Conservation (phyloP, 1,140 invertebrate genomes). For the Atta texana region DNA sequence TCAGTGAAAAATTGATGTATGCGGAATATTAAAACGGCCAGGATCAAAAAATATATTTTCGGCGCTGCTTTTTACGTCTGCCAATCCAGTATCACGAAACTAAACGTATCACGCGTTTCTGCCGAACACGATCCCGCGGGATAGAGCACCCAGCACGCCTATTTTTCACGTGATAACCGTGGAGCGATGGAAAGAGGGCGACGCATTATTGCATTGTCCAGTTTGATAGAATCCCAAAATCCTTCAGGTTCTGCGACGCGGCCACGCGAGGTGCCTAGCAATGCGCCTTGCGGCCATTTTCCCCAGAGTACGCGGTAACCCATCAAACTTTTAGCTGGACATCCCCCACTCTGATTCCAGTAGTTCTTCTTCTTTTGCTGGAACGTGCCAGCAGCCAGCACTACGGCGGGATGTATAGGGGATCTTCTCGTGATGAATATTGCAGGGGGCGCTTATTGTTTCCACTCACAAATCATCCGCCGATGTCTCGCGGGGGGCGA, state of each 20-base stretch:
- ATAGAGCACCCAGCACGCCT: conserved; percentile 58
- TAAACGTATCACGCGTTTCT: conserved; percentile 49
- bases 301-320: conserved; percentile 83
- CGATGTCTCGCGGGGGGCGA: conserved; percentile 83
- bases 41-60: conserved; percentile 42
- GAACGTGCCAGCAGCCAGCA: conserved; percentile 75
- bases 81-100: conserved; percentile 59
- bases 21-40: conserved; percentile 9
- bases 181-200: conserved; percentile 67
- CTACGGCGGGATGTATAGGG: conserved; percentile 44
- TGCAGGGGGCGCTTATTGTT: conserved; percentile 85
- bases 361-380: conserved; percentile 74
- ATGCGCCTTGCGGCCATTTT: conserved; percentile 81
- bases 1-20: conserved; percentile 9
- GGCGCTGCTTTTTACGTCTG: conserved; percentile 40
- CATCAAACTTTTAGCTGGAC: conserved; percentile 86
- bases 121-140: conserved; percentile 53
- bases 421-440: conserved; percentile 83
- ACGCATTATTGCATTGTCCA: conserved; percentile 86
- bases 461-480: conserved; percentile 85
- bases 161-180: conserved; percentile 80
- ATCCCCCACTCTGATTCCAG: conserved; percentile 64
- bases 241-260: conserved; percentile 82
- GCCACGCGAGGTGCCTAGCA: conserved; percentile 82
- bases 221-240: conserved; percentile 87